Base-by-base conservation (phyloP, 2,888 invertebrate genomes). In the Gryllus longicercus region DNA sequence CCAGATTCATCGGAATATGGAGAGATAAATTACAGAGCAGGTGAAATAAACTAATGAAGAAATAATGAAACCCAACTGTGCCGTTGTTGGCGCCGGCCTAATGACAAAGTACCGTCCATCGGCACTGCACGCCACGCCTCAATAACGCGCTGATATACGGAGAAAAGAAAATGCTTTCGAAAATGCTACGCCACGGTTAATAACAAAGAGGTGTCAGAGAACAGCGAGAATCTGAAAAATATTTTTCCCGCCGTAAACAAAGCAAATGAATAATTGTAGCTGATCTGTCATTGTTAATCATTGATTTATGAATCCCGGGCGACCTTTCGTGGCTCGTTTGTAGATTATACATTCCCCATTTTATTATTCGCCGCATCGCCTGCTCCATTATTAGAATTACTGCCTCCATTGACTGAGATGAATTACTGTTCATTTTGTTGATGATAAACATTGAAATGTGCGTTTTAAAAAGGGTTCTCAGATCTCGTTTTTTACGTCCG, bases 211-310 rank as follows among this genome's bases (percentile, higher is more conserved):
- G 63, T 63, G 63, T 63, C 63, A 63, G 63, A 63, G 16, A 63
- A n/a, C 16, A 63, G n/a, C 63, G 63, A 63, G 63, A 8, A 38
- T 38, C 38, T 63, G n/a, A 63, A 63, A 63, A 63, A 18, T 18
- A 18, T 63, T 63, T 63, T 63, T 63, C 63, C 63, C n/a, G n/a
- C 63, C 63, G 63, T 63, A 63, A 63, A 63, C 63, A 63, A 63
- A 63, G 63, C n/a, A 63, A 63, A 63, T 63, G 63, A 63, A 63
- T 63, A 63, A 63, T 63, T 63, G 63, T 63, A 63, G 63, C 63
- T 63, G 63, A 63, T 63, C 63, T 63, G 63, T 63, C 63, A 63
- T 63, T 63, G 63, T 63, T 63, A 63, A 63, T 63, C 63, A 63
- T 63, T 63, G 63, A 63, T 63, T 63, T 63, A 63, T 63, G 63